These are phyloP conservation scores for Athene noctua DNA, from an alignment of 2,113 vertebrate genomes.

Conservation along the genomic window DNA sequence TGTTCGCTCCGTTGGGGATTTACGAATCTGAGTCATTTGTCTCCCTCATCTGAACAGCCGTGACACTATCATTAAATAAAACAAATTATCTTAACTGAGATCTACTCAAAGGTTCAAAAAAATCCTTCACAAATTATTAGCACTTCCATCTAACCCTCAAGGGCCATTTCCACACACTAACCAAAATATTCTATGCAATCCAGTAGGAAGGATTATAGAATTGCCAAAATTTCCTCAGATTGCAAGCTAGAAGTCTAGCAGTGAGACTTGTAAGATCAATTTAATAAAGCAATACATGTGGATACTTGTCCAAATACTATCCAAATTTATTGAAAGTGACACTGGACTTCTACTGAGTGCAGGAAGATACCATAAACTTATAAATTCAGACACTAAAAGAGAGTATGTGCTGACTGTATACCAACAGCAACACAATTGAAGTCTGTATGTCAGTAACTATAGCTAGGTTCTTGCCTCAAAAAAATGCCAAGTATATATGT, in stretches of 20 bases:
- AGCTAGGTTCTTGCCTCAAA: background rate
- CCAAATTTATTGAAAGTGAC: background rate
- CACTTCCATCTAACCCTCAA: background rate
- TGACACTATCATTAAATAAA: background rate
- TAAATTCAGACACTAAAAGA: background rate
- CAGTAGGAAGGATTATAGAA: background rate
- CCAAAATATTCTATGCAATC: background rate
- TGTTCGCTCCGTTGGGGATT: no score
- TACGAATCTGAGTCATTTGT: no score
- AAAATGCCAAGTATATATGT: background rate
- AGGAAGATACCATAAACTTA: background rate
- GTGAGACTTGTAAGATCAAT: background rate
- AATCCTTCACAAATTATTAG: background rate
- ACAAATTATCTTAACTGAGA: background rate
- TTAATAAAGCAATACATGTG: background rate
- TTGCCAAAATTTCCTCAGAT: background rate
- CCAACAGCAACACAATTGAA: background rate
- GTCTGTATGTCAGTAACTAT: background rate
- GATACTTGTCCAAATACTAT: background rate
- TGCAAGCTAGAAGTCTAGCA: background rate
- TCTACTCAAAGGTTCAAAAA: background rate
- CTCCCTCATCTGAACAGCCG: no score
- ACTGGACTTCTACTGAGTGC: background rate
- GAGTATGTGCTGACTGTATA: background rate
- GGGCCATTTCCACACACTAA: background rate